Evolutionary conservation across 2,113 vertebrate species (phyloP).

Genomic region (Nymphicus hollandicus): DNA sequence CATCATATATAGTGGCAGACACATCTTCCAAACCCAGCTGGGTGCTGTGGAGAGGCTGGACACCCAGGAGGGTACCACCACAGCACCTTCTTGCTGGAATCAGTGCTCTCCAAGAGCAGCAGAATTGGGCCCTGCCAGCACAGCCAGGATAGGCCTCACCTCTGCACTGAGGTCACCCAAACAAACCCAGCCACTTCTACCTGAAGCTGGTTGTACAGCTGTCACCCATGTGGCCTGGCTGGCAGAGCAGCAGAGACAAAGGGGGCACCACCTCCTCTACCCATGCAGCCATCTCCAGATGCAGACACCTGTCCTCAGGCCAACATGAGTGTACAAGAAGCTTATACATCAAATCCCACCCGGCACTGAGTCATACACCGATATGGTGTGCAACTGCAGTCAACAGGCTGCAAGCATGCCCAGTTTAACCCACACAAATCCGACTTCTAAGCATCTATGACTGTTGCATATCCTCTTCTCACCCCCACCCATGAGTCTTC

Average conservation of each 20-base stretch:
- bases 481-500: constrained; percentile 7
- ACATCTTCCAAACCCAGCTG: neutral
- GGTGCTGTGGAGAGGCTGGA: neutral
- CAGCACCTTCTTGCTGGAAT: neutral
- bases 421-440: constrained; percentile 61
- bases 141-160: neutral
- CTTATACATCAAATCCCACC: constrained; percentile 47
- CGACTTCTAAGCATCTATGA: constrained; percentile 6
- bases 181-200: neutral
- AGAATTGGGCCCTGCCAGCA: neutral
- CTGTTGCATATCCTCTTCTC: constrained; percentile 47
- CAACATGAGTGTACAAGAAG: neutral
- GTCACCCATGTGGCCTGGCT: fast-evolving
- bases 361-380: constrained; percentile 26
- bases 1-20: neutral
- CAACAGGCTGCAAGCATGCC: constrained; percentile 53
- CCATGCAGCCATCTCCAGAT: neutral
- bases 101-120: neutral
- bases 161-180: neutral
- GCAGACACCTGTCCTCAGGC: neutral
- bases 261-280: neutral
- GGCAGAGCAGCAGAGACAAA: neutral
- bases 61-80: neutral
- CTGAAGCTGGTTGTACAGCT: neutral
- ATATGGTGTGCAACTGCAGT: constrained; percentile 16